phyloP scores from a whole-genome alignment of 2,113 vertebrate species.

The Erythrocercus mccallii region DNA sequence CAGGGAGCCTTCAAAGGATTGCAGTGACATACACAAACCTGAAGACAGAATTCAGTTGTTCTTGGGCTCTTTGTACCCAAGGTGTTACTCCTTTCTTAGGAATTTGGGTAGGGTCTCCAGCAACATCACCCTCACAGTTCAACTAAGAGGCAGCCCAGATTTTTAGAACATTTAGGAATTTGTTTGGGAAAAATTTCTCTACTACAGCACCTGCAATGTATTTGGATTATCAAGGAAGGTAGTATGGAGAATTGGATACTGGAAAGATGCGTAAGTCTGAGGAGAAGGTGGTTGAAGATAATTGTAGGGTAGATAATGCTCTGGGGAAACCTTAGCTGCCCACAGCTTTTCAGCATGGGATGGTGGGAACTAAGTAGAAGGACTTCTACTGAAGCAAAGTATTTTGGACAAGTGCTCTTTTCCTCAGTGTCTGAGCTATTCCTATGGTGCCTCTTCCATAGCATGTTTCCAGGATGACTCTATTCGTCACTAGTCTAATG shows the following conservation, averaged over 20 bases:
- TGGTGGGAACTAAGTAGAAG: neutral
- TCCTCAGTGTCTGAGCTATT: neutral
- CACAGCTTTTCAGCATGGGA: neutral
- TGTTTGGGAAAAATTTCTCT: neutral
- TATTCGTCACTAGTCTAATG: neutral
- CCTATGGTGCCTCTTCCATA: neutral
- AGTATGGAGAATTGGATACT: neutral
- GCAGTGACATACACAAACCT: neutral
- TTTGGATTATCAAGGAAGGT: neutral
- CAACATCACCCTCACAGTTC: neutral
- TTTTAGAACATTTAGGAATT: neutral
- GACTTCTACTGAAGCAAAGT: neutral
- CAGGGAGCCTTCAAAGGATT: neutral
- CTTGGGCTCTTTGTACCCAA: neutral
- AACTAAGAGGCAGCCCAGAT: neutral
- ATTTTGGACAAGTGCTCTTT: neutral
- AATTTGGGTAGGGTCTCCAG: neutral
- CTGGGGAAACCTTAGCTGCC: neutral
- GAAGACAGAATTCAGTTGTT: neutral
- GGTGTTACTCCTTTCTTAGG: neutral
- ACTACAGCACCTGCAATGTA: neutral
- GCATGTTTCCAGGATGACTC: neutral
- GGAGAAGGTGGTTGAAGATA: neutral
- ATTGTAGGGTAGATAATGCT: neutral
- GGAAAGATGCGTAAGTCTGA: fast-evolving